Base-by-base conservation (phyloP, 2,113 vertebrate species). In the Numenius arquata region DNA sequence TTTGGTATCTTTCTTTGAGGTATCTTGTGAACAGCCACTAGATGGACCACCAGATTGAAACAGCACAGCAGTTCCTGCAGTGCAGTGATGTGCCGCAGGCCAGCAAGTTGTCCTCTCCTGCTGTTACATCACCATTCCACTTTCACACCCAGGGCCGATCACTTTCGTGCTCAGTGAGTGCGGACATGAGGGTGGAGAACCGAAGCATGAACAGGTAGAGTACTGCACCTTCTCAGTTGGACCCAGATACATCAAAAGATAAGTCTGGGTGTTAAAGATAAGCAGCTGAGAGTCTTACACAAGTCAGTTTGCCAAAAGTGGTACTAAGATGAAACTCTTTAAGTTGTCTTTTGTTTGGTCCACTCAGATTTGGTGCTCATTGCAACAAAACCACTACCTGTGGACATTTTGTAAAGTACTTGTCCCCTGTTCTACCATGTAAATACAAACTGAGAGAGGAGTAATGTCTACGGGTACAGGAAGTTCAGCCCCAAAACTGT, bases 171-270 rank as follows among this genome's bases (percentile, higher is more conserved):
- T 76, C 4, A 32, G 18, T 52, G 15, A 45, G 3, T 40, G 47
- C 32, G 18, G 30, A 14, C 12, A 14, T 36, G 14, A 27, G 10
- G 6, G 11, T 34, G 38, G 5, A 77, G 11, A 78, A 50, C 8
- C 0, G 1, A 53, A 27, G 8, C 13, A 29, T 11, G 18, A 41
- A 41, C 5, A 6, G 6, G 4, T 32, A 32, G 22, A 58, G 5
- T 16, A 10, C 10, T 30, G 8, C 6, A 38, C 11, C 17, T 21
- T 27, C 9, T 11, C 22, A 91, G 15, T 5, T 67, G 52, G 32
- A 40, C 34, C 18, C 18, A 40, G 11, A 14, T 20, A 2, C 38
- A 8, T 10, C 1, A 4, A 83, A 88, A 74, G 38, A 23, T 15
- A 78, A 10, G 13, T 34, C 45, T 45, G 6, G 4, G 6, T 71